Percentiles rank a stretch among this genome's conserved stretches.
Conservation (phyloP, 2,888 invertebrate genomes). For the Nephrocerus scutellatus region DNA sequence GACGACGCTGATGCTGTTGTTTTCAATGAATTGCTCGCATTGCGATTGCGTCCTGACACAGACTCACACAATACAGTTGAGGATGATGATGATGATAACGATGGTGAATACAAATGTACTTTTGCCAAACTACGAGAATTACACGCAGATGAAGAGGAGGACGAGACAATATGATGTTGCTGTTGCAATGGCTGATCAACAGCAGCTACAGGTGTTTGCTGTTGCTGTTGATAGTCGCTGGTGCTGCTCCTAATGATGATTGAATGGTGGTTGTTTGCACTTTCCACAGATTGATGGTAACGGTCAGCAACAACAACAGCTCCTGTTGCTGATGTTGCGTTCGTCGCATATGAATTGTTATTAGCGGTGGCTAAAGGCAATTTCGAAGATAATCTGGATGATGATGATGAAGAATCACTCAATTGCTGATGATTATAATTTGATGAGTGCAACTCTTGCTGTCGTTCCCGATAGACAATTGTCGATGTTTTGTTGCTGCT, state of each 20-base stretch:
- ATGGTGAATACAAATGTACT: too few species aligned
- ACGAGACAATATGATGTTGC: constrained; percentile 12
- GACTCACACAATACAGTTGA: too few species aligned
- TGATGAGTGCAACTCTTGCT: constrained; percentile 5
- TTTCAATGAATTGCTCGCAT: too few species aligned
- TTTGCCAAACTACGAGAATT: too few species aligned
- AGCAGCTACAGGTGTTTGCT: constrained; percentile 16
- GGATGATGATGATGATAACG: too few species aligned
- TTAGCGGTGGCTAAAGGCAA: neutral
- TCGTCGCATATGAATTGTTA: neutral
- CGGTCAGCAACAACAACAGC: constrained; percentile 12
- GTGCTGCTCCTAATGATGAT: constrained; percentile 7
- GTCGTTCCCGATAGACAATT: constrained; percentile 13
- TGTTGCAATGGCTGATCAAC: constrained; percentile 15
- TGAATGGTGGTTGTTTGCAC: constrained; percentile 15
- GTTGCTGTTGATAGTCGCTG: constrained; percentile 14
- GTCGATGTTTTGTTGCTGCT: constrained; percentile 15
- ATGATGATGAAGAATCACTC: constrained; percentile 12
- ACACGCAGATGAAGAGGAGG: constrained; percentile 12
- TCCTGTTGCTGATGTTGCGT: constrained; percentile 3
- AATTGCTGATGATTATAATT: constrained; percentile 7
- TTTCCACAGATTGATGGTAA: constrained; percentile 13
- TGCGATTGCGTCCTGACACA: too few species aligned
- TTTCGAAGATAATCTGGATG: constrained; percentile 5
- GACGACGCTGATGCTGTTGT: constrained; percentile 9